A percentile compares a stretch with the other conserved stretches of the same genome.
phyloP scores from a whole-genome alignment of 2,113 vertebrate genomes.

The Hystrix cristata region DNA sequence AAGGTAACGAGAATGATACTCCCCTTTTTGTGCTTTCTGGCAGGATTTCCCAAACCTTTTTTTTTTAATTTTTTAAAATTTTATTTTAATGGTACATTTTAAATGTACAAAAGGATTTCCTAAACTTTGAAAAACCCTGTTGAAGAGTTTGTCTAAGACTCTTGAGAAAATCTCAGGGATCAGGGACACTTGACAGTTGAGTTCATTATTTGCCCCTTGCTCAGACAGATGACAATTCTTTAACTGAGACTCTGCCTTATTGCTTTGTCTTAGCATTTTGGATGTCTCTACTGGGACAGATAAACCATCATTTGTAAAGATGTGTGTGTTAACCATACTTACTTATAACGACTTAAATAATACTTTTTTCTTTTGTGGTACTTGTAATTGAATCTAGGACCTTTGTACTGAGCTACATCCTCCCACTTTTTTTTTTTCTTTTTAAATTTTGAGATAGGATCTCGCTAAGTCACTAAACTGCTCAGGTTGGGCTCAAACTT shows the following conservation, averaged over 20 bases:
- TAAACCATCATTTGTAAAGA: neutral
- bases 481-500: too few species aligned
- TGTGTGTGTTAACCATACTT: neutral
- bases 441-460: too few species aligned
- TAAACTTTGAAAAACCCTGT: neutral
- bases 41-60: neutral
- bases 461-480: too few species aligned
- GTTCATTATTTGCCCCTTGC: neutral
- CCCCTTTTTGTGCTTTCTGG: constrained; percentile 18
- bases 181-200: neutral
- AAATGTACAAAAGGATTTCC: too few species aligned
- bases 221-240: neutral
- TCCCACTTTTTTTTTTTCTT: too few species aligned
- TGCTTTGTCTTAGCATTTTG: neutral
- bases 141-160: neutral
- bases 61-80: too few species aligned
- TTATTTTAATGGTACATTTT: too few species aligned
- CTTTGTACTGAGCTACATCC: too few species aligned
- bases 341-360: neutral
- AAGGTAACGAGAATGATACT: neutral
- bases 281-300: neutral
- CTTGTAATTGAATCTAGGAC: too few species aligned
- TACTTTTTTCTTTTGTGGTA: too few species aligned
- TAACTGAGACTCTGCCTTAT: neutral
- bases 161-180: neutral